Percentiles rank a stretch among this genome's conserved stretches.
Evolutionary conservation across 2,113 vertebrate species (phyloP).

Genomic region (Tenebrosternarchus preto): DNA sequence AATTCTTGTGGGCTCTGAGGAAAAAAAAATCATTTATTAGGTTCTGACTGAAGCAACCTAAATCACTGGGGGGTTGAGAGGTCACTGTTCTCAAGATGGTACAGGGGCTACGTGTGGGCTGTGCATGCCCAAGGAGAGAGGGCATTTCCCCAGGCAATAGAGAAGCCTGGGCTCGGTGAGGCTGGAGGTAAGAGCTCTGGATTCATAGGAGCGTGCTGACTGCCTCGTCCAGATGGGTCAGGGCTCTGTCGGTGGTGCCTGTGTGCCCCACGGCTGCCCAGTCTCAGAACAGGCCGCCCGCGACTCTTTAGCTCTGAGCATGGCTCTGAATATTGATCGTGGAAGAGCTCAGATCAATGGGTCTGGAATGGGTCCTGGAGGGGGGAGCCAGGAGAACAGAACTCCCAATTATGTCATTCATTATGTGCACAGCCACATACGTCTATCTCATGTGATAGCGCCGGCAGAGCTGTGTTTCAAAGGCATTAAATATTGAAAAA

Average conservation of each 20-base stretch:
- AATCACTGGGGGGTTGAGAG: conserved; percentile 12
- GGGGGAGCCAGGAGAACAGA: conserved; percentile 63
- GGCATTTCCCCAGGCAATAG: conserved; percentile 1
- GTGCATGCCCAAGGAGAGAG: conserved; percentile 3
- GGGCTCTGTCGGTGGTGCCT: conserved; percentile 12
- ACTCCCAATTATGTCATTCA: conserved; percentile 65
- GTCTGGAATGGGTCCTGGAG: conserved; percentile 57
- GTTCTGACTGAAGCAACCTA: not conserved
- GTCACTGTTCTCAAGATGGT: conserved; percentile 23
- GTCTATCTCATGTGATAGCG: conserved; percentile 29
- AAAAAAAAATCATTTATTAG: conserved; percentile 25
- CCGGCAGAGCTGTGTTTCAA: conserved; percentile 21
- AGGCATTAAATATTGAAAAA: conserved; percentile 44
- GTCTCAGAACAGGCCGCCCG: conserved; percentile 33
- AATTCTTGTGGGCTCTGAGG: not conserved
- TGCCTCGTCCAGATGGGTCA: conserved; percentile 28
- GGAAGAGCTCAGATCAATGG: conserved; percentile 64
- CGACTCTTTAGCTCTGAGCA: conserved; percentile 47
- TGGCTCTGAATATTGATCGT: conserved; percentile 65
- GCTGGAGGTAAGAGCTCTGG: conserved; percentile 10
- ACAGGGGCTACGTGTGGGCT: not conserved
- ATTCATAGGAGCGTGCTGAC: conserved; percentile 26
- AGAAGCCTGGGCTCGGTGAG: conserved; percentile 9
- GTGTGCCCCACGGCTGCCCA: conserved; percentile 35
- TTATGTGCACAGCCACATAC: conserved; percentile 43